Evolutionary conservation across 2,113 vertebrate genomes (phyloP).

Genomic region (Chunga burmeisteri): DNA sequence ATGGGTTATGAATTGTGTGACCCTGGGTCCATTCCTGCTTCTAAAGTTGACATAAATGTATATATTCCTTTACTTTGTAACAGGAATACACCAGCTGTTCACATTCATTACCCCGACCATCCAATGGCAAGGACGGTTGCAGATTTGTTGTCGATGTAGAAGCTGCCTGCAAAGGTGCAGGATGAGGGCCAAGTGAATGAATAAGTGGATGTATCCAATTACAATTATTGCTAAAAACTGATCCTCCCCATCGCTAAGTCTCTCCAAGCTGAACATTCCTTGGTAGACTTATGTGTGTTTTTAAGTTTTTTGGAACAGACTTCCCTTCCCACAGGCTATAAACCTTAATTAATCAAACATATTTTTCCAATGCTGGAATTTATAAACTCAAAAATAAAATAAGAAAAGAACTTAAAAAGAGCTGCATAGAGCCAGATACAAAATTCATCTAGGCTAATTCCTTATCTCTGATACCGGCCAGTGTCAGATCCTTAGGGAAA

Average conservation of each 20-base stretch:
- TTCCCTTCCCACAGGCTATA: background rate
- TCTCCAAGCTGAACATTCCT: background rate
- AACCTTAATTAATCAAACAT: constrained; percentile 2
- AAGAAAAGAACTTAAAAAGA: background rate
- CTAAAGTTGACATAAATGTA: background rate
- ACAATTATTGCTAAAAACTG: background rate
- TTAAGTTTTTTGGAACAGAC: background rate
- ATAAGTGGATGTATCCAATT: background rate
- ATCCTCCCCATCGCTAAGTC: background rate
- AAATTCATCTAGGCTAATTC: background rate
- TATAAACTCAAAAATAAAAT: background rate
- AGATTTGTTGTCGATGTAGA: background rate
- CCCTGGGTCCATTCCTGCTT: background rate
- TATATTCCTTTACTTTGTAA: background rate
- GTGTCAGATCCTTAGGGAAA: background rate
- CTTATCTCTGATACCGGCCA: background rate
- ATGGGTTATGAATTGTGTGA: background rate
- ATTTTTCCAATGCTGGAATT: background rate
- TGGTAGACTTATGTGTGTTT: background rate
- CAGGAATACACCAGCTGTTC: background rate
- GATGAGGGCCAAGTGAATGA: background rate
- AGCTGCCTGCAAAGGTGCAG: background rate
- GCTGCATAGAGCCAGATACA: background rate
- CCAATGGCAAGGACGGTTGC: background rate
- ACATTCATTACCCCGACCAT: background rate